Evolutionary conservation across 2,888 invertebrate genomes (phyloP).

Genomic region (Cyaniris semiargus): DNA sequence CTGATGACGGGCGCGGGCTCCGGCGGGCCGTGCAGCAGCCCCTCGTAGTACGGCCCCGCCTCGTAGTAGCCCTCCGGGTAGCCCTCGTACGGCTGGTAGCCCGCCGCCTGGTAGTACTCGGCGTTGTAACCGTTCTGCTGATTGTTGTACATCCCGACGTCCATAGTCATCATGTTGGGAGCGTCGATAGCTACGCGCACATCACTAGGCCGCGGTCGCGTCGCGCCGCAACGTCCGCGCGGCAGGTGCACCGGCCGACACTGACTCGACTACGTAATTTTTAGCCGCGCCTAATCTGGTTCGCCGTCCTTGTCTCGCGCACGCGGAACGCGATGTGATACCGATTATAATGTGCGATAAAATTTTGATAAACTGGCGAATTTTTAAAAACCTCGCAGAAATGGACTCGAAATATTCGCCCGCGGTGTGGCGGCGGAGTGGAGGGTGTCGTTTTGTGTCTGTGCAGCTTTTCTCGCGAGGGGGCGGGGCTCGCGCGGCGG

Average conservation of each 20-base stretch:
- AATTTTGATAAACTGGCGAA: conserved; percentile 48
- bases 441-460: conserved; percentile 59
- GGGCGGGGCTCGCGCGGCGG: conserved; percentile 79
- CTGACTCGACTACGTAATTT: conserved; percentile 63
- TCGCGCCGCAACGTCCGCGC: conserved; percentile 54
- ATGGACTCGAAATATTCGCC: conserved; percentile 51
- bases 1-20: conserved; percentile 86
- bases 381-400: conserved; percentile 54
- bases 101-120: conserved; percentile 78
- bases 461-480: conserved; percentile 62
- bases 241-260: conserved; percentile 67
- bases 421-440: conserved; percentile 56
- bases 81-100: conserved; percentile 70
- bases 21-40: conserved; percentile 66
- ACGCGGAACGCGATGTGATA: conserved; percentile 36
- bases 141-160: conserved; percentile 89
- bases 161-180: conserved; percentile 88
- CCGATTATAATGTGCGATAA: conserved; percentile 53
- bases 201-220: conserved; percentile 56
- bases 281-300: conserved; percentile 66
- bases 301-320: conserved; percentile 59
- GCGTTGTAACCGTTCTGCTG: conserved; percentile 80
- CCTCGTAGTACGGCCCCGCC: conserved; percentile 76
- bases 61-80: conserved; percentile 75
- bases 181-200: conserved; percentile 72